Evolutionary conservation across 2,888 invertebrate genomes (phyloP), one percentile per base, ranked within the genome.

Genomic region (Cheilosia vernalis): DNA sequence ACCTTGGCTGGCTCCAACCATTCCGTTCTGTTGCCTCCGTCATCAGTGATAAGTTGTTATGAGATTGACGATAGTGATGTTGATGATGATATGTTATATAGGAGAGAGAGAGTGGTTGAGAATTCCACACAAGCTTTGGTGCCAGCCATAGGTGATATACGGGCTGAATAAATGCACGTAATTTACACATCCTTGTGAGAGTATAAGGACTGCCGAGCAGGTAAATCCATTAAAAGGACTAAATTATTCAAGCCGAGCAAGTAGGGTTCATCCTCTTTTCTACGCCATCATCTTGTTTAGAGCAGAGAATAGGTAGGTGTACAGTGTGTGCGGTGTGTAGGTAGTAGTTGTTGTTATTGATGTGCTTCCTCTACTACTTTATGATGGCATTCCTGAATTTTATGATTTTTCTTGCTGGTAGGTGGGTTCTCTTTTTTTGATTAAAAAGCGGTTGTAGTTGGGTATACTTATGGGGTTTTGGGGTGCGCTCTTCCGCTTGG

Each of bases 91-190:
- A n/a, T 53, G 61, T 37, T 51, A 9, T 9, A 30, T 30, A 47
- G 27, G 15, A 61, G 21, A n/a, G n/a, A 21, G 30, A 17, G 30
- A 7, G 61, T 40, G 4, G 37, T 30, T 30, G 19, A 61, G 44
- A 55, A 44, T 74, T 56, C 27, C 47, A 40, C 37, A 42, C 49
- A 40, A 64, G 33, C 13, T 49, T n/a, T 17, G 15, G 30, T 37
- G 37, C 10, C 10, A 37, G 37, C 37, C 64, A 21, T 21, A 74
- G 56, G 64, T 78, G 72, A 72, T 64, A 66, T 79, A 72, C 69
- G 63, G 66, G 79, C 64, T 79, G 79, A 79, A 79, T 79, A 72
- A 79, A 72, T 79, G 72, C 66, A 79, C 79, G 79, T 64, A 79
- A 79, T 79, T 79, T 72, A 72, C 72, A 72, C 64, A 58, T 70